These are phyloP conservation scores for Hemaris fuciformis DNA, from an alignment of 2,888 invertebrate species.

Conservation along the genomic window DNA sequence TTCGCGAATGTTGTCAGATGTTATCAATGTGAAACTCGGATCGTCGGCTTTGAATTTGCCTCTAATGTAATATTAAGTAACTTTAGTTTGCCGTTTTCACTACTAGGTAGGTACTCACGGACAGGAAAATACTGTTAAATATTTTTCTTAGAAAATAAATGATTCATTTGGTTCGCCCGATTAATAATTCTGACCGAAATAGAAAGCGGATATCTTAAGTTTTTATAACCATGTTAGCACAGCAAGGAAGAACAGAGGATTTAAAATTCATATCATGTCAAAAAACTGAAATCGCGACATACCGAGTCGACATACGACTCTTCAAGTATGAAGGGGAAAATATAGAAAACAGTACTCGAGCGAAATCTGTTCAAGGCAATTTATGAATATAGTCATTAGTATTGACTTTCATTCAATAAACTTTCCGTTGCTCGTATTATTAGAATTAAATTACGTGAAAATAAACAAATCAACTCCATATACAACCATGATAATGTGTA, in stretches of 20 bases:
- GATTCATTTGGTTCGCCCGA: no score
- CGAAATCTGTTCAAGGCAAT: neutral
- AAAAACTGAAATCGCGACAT: neutral
- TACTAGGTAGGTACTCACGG: no score
- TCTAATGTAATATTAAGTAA: constrained; percentile 8
- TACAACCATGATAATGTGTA: neutral
- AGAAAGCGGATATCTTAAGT: no score
- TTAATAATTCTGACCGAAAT: no score
- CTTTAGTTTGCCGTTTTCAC: neutral
- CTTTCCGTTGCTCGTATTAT: neutral
- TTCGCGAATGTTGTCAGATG: constrained; percentile 38
- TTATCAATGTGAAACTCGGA: constrained; percentile 29
- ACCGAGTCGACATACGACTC: neutral
- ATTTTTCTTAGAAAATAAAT: no score
- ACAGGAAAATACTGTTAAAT: neutral
- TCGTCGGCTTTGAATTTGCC: constrained; percentile 15
- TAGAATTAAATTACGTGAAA: neutral
- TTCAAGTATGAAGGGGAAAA: neutral
- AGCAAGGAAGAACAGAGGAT: no score
- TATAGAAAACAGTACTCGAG: neutral
- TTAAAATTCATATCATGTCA: no score
- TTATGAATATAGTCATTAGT: neutral
- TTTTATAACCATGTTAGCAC: no score
- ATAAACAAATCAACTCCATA: neutral
- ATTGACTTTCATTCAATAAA: neutral